Evolutionary conservation across 2,113 vertebrate genomes (phyloP), one percentile per base, ranked within the genome.

Genomic region (Asarcornis scutulata): DNA sequence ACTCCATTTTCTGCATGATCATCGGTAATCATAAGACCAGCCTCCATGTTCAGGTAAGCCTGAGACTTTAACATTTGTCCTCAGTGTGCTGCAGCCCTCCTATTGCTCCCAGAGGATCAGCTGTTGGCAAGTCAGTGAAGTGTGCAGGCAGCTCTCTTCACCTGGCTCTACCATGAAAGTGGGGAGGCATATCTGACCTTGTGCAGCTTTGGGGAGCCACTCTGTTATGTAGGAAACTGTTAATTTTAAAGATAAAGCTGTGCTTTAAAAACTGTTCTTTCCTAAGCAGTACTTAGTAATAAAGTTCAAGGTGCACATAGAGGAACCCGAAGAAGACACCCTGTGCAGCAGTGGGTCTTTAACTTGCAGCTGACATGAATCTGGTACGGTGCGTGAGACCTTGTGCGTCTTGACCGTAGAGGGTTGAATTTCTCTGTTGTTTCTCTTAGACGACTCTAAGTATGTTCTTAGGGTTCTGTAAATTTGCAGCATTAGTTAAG

Each of bases 301-400:
- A 4, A 5, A 31, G 42, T 5, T 76, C 34, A 18, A n/a, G 81
- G 6, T 60, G 55, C 32, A 5, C 3, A 0, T 15, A 3, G 59
- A 36, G 60, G 38, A 88, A 1, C 13, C 40, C 16, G 5, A 46
- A 53, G n/a, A 34, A 13, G 26, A 9, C 13, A 5, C 7, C 21
- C 23, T 2, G 1, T 6, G 14, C 2, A 31, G 29, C 27, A 27
- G 16, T 23, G 27, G 6, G 21, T 9, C 21, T 60, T 38, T 44
- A 59, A 18, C 23, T 25, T 6, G 14, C 2, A 22, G 20, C 66
- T 82, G 60, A 3, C 0, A 1, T 12, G 34, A 22, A 15, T 18
- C 44, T 86, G 71, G 11, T 12, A 1, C 0, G 9, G 26, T 56
- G 15, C 36, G 3, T 7, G 52, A 64, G 42, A 25, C 71, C 25